Evolutionary conservation across 1,140 invertebrate species (phyloP).

Genomic region (Heliconius melpomene): DNA sequence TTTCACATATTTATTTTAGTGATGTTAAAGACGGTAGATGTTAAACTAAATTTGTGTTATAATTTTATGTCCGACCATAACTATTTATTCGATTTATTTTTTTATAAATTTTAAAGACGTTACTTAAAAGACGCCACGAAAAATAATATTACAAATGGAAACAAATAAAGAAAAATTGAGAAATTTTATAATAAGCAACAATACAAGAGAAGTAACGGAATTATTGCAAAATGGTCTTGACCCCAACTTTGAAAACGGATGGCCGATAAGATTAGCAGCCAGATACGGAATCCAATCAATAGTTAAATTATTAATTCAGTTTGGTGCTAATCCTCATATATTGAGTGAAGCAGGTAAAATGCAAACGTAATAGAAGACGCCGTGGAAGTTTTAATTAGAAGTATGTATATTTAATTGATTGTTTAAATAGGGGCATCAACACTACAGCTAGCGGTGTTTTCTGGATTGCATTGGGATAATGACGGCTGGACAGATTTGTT

Average conservation of each 20-base stretch:
- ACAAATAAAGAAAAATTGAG: slow-evolving; percentile 55
- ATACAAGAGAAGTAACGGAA: slow-evolving; percentile 53
- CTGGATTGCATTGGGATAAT: slow-evolving; percentile 61
- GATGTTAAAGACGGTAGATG: not conserved
- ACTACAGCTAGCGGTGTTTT: slow-evolving; percentile 73
- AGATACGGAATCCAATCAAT: slow-evolving; percentile 56
- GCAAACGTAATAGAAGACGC: not conserved
- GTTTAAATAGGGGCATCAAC: slow-evolving; percentile 66
- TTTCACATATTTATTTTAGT: slow-evolving; percentile 1
- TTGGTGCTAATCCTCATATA: slow-evolving; percentile 70
- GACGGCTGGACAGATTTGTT: slow-evolving; percentile 67
- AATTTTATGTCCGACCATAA: not conserved
- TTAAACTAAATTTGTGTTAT: not conserved
- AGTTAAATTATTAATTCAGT: slow-evolving; percentile 63
- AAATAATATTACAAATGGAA: slow-evolving; percentile 47
- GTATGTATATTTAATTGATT: slow-evolving; percentile 3
- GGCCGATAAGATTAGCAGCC: slow-evolving; percentile 68
- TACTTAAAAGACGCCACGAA: no score
- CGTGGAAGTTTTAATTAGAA: not conserved
- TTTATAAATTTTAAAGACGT: no score
- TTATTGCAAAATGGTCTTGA: slow-evolving; percentile 61
- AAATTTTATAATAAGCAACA: slow-evolving; percentile 54
- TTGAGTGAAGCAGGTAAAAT: slow-evolving; percentile 65
- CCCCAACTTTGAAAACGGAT: slow-evolving; percentile 70
- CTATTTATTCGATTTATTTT: not conserved